These are phyloP conservation scores for Elmis aenea DNA, from an alignment of 2,888 invertebrate genomes.

Conservation along the genomic window DNA sequence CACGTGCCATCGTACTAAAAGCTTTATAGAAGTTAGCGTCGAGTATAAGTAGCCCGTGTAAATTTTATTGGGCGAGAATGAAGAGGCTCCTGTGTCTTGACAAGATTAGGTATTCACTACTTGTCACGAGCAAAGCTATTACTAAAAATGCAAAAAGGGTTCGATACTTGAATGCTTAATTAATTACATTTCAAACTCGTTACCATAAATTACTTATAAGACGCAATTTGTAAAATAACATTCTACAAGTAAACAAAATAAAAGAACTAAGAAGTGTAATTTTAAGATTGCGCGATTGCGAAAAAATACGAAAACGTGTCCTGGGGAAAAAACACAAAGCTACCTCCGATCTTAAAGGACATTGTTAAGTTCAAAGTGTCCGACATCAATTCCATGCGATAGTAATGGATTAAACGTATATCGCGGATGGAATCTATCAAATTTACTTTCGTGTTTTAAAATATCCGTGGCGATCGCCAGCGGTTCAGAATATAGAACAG, in stretches of 20 bases:
- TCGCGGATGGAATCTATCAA: too few species aligned
- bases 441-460: too few species aligned
- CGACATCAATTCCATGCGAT: conserved; percentile 18
- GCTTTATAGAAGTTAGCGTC: too few species aligned
- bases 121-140: conserved; percentile 42
- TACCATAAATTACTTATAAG: conserved; percentile 34
- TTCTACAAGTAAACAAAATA: conserved; percentile 9
- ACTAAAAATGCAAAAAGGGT: conserved; percentile 45
- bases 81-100: conserved; percentile 28
- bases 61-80: conserved; percentile 37
- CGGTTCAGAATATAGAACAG: too few species aligned
- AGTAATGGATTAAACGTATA: conserved; percentile 25
- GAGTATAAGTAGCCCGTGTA: conserved; percentile 31
- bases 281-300: conserved; percentile 18
- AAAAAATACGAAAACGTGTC: conserved; percentile 9
- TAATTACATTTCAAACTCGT: conserved; percentile 45
- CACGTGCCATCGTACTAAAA: too few species aligned
- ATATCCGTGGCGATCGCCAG: too few species aligned
- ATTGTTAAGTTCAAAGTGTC: conserved; percentile 24
- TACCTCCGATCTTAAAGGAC: conserved; percentile 24
- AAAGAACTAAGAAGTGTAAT: conserved; percentile 15
- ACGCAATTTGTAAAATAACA: conserved; percentile 8
- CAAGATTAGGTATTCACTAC: conserved; percentile 45
- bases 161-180: conserved; percentile 48
- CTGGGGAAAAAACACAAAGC: conserved; percentile 22